phyloP scores from a whole-genome alignment of 1,140 invertebrate species.

The Drosophila obscura region DNA sequence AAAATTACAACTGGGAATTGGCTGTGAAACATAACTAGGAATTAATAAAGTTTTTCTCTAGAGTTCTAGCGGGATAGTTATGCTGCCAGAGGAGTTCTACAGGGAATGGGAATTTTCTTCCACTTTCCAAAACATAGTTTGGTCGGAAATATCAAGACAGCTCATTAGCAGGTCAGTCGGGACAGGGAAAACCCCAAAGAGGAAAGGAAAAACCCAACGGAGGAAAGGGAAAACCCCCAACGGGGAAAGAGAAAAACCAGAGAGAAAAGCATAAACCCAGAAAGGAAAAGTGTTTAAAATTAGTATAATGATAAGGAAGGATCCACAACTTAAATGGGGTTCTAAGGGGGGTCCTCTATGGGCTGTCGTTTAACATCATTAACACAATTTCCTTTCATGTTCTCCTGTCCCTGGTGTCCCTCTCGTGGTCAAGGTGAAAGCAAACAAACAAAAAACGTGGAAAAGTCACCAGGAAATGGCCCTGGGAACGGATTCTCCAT shows the following conservation, averaged over 20 bases:
- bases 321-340: neutral
- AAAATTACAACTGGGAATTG: too few species aligned
- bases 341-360: neutral
- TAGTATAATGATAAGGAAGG: neutral
- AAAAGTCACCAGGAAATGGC: constrained; percentile 19
- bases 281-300: too few species aligned
- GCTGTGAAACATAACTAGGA: too few species aligned
- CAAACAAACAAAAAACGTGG: constrained; percentile 32
- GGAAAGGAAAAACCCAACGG: too few species aligned
- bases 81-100: too few species aligned
- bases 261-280: too few species aligned
- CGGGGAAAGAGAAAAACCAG: too few species aligned
- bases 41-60: too few species aligned
- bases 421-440: constrained; percentile 42
- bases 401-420: neutral
- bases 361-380: constrained; percentile 49
- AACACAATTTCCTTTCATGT: constrained; percentile 51
- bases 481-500: constrained; percentile 4
- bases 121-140: neutral
- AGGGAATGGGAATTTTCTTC: neutral
- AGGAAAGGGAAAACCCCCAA: too few species aligned
- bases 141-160: neutral
- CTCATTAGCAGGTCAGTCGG: neutral
- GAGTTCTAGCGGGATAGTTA: too few species aligned
- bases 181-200: too few species aligned